Base-by-base conservation (phyloP, 30 jellyfish, hydroid and myxozoan species). In the Morbakka virulenta region DNA sequence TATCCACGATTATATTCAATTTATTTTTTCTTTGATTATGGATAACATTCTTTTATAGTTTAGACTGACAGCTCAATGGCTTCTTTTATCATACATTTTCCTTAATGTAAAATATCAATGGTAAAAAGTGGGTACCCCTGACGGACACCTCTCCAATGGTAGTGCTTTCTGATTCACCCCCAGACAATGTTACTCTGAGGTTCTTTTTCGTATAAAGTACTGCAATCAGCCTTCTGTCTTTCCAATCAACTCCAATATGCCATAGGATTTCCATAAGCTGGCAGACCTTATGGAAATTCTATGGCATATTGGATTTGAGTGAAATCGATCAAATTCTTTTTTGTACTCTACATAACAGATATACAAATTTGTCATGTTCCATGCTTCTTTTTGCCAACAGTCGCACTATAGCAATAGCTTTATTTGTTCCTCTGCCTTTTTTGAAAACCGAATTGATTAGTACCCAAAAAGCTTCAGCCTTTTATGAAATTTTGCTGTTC, bases 191-290 rank as follows among this genome's bases (percentile, higher is more conserved):
- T 9, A 4, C 26, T 4, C 9, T 57, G 12, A 24, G 26, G 22
- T 26, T 57, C 22, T 57, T 12, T 6, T 57, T 57, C 71, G 22
- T 57, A 57, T 57, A 57, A 14, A 57, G 71, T 4, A 6, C 12
- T 26, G 9, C 4, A 6, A 57, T 22, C 71, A 4, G 24, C 22
- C 71, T 4, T 57, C 71, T 57, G 31, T 57, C 71, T 22, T 57
- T 57, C 71, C 71, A 57, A 57, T 57, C 71, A 11, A 57, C 71
- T 57, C 71, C 71, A 24, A 4, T 57, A 14, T 57, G 12, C 26
- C 31, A 4, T 9, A 57, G 31, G 9, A 57, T 24, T 24, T 57
- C 71, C 11, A 57, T 57, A 12, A 57, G 31, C 31, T 11, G n/a
- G n/a, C n/a, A n/a, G n/a, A n/a, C n/a, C n/a, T n/a, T n/a, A n/a